These are phyloP conservation scores for Formicarius rufipectus DNA, from an alignment of 2,113 vertebrate genomes.

Conservation along the genomic window DNA sequence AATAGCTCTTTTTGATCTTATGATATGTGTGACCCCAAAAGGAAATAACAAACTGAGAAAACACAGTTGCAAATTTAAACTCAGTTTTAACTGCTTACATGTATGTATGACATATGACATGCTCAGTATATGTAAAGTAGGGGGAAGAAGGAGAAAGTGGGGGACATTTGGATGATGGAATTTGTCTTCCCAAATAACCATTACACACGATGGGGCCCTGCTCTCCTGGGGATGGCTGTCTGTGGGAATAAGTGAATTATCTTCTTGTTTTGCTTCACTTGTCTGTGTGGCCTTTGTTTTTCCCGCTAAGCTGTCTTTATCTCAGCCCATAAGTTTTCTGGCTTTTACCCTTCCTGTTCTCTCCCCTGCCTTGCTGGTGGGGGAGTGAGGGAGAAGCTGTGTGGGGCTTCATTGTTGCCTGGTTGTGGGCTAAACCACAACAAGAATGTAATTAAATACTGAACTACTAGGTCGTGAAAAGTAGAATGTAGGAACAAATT, in stretches of 20 bases:
- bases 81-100: background rate
- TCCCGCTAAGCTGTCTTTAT: background rate
- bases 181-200: background rate
- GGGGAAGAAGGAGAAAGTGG: background rate
- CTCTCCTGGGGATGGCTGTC: background rate
- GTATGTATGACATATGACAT: background rate
- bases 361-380: background rate
- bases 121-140: background rate
- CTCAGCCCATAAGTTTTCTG: background rate
- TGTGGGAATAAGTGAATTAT: background rate
- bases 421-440: background rate
- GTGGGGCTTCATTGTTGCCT: background rate
- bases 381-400: background rate
- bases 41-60: background rate
- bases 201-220: accelerated
- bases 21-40: background rate
- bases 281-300: background rate
- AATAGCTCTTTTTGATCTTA: background rate
- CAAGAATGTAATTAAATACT: background rate
- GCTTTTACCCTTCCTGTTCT: background rate
- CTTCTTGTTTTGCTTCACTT: background rate
- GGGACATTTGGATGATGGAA: background rate
- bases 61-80: background rate
- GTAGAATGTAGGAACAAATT: background rate
- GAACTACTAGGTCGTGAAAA: background rate